Evolutionary conservation across 2,888 invertebrate species (phyloP), one percentile per base, ranked within the genome.

Genomic region (Eilema griseolum): DNA sequence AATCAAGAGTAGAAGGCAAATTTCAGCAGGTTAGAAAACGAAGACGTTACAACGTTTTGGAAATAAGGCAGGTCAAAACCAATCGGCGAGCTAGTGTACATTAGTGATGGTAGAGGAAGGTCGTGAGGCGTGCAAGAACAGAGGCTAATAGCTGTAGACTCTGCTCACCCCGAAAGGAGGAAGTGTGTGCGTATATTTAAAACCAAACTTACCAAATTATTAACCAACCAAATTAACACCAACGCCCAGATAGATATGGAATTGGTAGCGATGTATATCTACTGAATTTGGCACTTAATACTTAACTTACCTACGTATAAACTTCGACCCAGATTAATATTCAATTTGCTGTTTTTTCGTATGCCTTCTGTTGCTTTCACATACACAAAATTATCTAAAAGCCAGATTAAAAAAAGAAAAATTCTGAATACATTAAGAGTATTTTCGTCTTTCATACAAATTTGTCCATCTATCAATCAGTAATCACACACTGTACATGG

Each of bases 171-270:
- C 46, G 0, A 20, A 46, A 20, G 46, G 46, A 46, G 52, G 20
- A 52, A 52, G 52, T 10, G 10, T 52, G 52, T 52, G 52, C n/a
- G 52, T 52, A 52, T 52, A 52, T n/a, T 52, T 10, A 10, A 52
- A 52, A 52, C 52, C 52, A 52, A 52, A 52, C 52, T 52, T 52
- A 52, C 52, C 52, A 52, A 52, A n/a, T 46, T 16, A 46, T 52
- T 52, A 52, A 52, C 52, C 52, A 59, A 59, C 23, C 12, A 59
- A 26, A 59, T 59, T 59, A 12, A 52, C 52, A 52, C n/a, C 52
- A 52, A 52, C n/a, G 52, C n/a, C 52, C 52, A 52, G 52, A n/a
- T n/a, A 52, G n/a, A n/a, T n/a, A n/a, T 10, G 52, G 52, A n/a
- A n/a, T 52, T 52, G n/a, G 20, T 46, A 46, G 20, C 46, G 7